These are phyloP conservation scores for Galago senegalensis DNA, from an alignment of 2,797 vertebrate species.

Conservation along the genomic window DNA sequence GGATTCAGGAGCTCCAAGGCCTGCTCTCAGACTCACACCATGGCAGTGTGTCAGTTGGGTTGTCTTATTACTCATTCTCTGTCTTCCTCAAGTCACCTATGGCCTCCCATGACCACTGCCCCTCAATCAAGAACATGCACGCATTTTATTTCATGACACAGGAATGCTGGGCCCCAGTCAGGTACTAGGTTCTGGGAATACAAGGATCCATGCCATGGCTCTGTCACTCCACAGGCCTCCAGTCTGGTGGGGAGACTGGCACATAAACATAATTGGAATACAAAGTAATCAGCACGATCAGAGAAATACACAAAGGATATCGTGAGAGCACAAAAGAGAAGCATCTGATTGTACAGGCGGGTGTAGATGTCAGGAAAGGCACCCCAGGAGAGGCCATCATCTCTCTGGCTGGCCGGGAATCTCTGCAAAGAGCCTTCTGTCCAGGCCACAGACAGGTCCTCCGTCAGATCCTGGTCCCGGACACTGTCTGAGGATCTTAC, in stretches of 20 bases:
- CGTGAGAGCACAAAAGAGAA: background rate
- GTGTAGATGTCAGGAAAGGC: background rate
- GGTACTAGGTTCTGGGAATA: background rate
- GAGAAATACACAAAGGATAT: background rate
- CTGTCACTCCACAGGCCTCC: background rate
- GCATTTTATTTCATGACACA: background rate
- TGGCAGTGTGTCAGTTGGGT: background rate
- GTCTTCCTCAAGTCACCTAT: background rate
- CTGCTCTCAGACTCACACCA: background rate
- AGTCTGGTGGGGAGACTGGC: background rate
- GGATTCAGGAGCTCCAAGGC: background rate
- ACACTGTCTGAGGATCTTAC: background rate
- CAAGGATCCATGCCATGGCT: background rate
- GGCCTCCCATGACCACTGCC: background rate
- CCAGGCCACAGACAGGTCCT: background rate
- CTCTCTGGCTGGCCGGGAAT: background rate
- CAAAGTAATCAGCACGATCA: background rate
- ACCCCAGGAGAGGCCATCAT: background rate
- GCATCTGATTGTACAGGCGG: no score
- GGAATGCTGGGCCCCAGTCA: background rate
- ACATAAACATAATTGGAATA: background rate
- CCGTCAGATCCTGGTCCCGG: accelerated
- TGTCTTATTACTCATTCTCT: background rate
- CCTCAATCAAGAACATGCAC: background rate
- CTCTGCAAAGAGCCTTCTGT: background rate